A percentile compares a stretch with the other conserved stretches of the same genome.
These are phyloP conservation scores for Phyllotreta cruciferae DNA, from an alignment of 2,888 invertebrate species.

Conservation along the genomic window DNA sequence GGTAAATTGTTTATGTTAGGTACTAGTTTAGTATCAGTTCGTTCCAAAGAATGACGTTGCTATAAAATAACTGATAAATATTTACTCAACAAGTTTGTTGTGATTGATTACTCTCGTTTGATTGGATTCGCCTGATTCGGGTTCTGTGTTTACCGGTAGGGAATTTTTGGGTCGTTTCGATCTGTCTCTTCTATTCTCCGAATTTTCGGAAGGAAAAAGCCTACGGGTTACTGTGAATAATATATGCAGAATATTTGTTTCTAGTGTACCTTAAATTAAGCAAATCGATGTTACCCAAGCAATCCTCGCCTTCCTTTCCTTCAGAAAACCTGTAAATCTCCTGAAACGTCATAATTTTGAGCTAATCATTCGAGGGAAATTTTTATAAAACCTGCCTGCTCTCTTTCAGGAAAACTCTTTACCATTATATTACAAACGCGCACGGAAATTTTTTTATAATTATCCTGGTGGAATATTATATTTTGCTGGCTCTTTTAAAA, in stretches of 20 bases:
- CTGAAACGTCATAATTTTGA: slow-evolving; percentile 45
- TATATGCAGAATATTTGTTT: slow-evolving; percentile 8
- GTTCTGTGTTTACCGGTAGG: slow-evolving; percentile 32
- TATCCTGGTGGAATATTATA: slow-evolving; percentile 30
- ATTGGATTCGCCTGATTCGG: slow-evolving; percentile 42
- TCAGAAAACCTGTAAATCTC: slow-evolving; percentile 47
- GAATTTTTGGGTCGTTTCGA: slow-evolving; percentile 26
- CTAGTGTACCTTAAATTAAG: slow-evolving; percentile 55
- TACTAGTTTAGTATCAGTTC: slow-evolving; percentile 33
- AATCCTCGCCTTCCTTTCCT: slow-evolving; percentile 53
- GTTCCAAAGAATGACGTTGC: slow-evolving; percentile 41
- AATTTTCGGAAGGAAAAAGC: slow-evolving; percentile 39
- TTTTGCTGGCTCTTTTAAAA: slow-evolving; percentile 41
- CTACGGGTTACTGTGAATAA: slow-evolving; percentile 31
- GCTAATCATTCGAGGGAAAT: slow-evolving; percentile 22
- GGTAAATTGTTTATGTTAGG: slow-evolving; percentile 40
- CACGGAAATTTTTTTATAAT: slow-evolving; percentile 33
- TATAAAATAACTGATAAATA: slow-evolving; percentile 28
- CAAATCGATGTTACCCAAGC: slow-evolving; percentile 55
- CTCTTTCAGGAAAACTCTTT: slow-evolving; percentile 49
- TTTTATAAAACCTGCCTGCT: slow-evolving; percentile 46
- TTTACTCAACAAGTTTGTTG: not conserved
- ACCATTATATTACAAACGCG: slow-evolving; percentile 51
- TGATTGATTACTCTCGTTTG: slow-evolving; percentile 28
- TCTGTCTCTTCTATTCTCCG: slow-evolving; percentile 22